phyloP scores from a whole-genome alignment of 2,888 invertebrate species.

The Lycocerus yunnanus region DNA sequence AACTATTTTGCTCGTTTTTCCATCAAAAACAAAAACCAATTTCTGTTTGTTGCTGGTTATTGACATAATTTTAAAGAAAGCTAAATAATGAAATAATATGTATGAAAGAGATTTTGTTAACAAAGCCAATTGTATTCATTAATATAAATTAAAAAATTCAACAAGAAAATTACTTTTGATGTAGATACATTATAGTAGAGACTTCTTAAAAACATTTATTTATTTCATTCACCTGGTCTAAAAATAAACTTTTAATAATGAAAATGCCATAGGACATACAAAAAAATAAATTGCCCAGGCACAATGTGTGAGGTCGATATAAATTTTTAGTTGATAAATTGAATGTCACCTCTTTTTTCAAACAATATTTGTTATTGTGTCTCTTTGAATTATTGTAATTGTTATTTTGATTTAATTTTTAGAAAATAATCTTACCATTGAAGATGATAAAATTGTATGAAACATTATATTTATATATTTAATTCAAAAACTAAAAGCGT shows the following conservation, averaged over 20 bases:
- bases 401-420: background rate
- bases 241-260: background rate
- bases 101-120: background rate
- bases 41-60: slow-evolving; percentile 11
- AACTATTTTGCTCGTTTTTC: slow-evolving; percentile 14
- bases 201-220: background rate
- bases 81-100: background rate
- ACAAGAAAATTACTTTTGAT: background rate
- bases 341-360: background rate
- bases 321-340: background rate
- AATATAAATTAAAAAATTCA: background rate
- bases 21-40: slow-evolving; percentile 18
- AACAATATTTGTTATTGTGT: background rate
- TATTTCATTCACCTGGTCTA: background rate
- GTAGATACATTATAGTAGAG: background rate
- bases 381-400: background rate
- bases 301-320: background rate
- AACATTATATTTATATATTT: background rate
- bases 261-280: background rate
- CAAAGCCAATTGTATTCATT: background rate
- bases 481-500: background rate
- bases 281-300: background rate
- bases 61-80: slow-evolving; percentile 8
- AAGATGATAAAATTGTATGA: background rate
- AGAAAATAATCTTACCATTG: background rate